Percentiles rank a stretch among this genome's conserved stretches.
phyloP scores from a whole-genome alignment of 2,113 vertebrate genomes.

The Ovibos moschatus region DNA sequence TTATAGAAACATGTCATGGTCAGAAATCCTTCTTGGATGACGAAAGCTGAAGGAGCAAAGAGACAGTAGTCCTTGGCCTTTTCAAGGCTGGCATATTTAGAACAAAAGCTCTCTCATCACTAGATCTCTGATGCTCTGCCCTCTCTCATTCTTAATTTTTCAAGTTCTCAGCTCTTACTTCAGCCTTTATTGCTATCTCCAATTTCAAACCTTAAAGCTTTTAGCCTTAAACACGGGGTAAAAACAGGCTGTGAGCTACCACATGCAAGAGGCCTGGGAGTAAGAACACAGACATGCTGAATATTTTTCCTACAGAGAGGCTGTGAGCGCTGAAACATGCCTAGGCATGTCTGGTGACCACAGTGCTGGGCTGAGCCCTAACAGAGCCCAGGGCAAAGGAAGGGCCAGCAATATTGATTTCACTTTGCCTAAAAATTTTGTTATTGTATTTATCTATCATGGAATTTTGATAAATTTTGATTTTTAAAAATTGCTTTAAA shows the following conservation, averaged over 20 bases:
- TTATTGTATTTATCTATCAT: background rate
- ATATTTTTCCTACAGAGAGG: background rate
- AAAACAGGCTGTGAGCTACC: background rate
- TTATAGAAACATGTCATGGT: background rate
- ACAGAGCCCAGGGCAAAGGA: background rate
- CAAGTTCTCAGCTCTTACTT: background rate
- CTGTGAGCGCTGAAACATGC: fast-evolving
- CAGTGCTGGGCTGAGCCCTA: fast-evolving
- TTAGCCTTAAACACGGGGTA: background rate
- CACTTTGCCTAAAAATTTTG: background rate
- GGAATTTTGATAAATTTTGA: background rate
- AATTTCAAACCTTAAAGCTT: background rate
- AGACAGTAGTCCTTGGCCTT: background rate
- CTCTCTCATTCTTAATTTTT: background rate
- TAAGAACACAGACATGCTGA: background rate
- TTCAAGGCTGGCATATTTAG: background rate
- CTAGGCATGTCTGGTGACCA: background rate
- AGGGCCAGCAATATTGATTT: background rate
- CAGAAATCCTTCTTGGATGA: background rate
- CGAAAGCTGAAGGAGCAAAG: background rate
- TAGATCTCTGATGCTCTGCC: background rate
- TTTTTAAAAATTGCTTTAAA: background rate
- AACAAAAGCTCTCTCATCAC: background rate
- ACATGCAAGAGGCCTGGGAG: background rate
- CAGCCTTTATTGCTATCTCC: background rate